Conservation (phyloP, 1,140 invertebrate genomes). For the Agrypnia vestita region DNA sequence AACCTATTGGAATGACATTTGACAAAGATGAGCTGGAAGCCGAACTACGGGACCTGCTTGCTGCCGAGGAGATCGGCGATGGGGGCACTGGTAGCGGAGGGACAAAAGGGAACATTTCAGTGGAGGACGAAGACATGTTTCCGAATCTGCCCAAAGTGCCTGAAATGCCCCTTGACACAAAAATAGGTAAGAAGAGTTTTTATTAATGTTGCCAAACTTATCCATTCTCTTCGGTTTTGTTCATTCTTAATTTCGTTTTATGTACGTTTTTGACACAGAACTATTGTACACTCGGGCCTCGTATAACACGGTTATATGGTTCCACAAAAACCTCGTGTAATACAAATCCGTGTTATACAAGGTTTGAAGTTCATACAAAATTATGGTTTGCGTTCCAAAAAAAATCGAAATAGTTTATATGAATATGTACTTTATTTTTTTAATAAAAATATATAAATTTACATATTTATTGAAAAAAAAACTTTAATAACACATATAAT, state of each 20-base stretch:
- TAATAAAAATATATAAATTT: no score
- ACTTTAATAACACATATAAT: no score
- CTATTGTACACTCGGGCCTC: no score
- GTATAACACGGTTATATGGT: no score
- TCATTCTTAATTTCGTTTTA: background rate
- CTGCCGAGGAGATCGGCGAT: background rate
- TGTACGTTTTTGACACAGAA: no score
- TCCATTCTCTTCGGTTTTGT: background rate
- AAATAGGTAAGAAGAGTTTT: background rate
- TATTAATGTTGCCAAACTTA: background rate
- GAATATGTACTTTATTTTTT: no score
- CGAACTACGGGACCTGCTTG: slow-evolving; percentile 36
- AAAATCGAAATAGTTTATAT: no score
- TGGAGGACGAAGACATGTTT: slow-evolving; percentile 15
- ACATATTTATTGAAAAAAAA: no score
- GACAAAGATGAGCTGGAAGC: slow-evolving; percentile 45
- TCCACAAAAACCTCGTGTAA: no score
- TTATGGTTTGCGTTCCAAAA: no score
- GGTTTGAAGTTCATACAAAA: no score
- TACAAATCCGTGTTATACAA: no score
- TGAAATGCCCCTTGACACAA: background rate
- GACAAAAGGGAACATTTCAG: background rate
- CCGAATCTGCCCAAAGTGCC: background rate
- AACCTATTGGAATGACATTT: slow-evolving; percentile 25
- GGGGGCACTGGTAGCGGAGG: background rate